Conservation (phyloP, 2,797 vertebrate genomes). For the Naso thynnoides region DNA sequence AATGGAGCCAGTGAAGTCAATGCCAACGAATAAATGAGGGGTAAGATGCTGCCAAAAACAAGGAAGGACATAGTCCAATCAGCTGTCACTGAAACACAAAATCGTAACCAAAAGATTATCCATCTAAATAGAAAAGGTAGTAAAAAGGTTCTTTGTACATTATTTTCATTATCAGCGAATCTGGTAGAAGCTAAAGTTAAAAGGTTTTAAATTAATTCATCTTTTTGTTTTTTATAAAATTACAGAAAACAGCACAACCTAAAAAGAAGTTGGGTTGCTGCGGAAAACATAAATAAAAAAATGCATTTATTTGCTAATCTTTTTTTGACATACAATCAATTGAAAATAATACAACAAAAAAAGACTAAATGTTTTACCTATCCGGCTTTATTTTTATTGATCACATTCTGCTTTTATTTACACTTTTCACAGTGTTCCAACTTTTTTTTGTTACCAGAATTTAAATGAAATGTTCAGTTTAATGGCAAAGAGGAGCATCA, state of each 20-base stretch:
- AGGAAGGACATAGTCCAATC: not conserved
- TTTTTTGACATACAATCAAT: too few relatives aligned
- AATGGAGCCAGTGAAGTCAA: not conserved
- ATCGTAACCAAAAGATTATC: not conserved
- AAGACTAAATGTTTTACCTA: too few relatives aligned
- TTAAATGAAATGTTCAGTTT: not conserved
- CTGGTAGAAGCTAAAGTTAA: not conserved
- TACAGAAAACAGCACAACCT: not conserved
- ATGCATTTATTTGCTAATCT: too few relatives aligned
- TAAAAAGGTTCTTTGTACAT: not conserved
- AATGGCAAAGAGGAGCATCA: not conserved
- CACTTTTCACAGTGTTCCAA: too few relatives aligned
- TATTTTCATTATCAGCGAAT: not conserved
- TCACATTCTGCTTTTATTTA: too few relatives aligned
- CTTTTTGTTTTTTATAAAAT: not conserved
- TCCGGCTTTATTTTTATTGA: too few relatives aligned
- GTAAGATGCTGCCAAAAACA: constrained; percentile 13
- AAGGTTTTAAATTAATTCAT: not conserved
- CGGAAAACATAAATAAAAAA: too few relatives aligned
- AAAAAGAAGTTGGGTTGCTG: too few relatives aligned
- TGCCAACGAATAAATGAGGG: not conserved
- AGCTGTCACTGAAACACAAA: constrained; percentile 5
- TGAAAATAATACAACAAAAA: too few relatives aligned
- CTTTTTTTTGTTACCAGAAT: too few relatives aligned
- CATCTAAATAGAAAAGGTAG: not conserved